Evolutionary conservation across 2,888 invertebrate genomes (phyloP), one percentile per base, ranked within the genome.

Genomic region (Dasypogon diadema): DNA sequence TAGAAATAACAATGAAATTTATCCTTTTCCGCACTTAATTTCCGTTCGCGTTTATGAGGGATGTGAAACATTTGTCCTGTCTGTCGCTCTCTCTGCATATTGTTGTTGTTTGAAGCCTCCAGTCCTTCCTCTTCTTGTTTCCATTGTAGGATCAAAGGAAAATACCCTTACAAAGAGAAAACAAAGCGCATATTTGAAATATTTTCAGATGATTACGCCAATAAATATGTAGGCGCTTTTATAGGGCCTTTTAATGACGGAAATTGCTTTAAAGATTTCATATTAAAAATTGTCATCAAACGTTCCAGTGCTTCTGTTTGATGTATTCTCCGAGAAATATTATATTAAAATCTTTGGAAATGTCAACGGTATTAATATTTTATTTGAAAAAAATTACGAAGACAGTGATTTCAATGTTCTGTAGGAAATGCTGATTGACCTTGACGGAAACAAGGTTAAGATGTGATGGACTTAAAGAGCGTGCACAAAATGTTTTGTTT

Each of bases 1-100:
- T 65, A 48, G 24, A 26, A 65, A 65, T 68, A 76, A 73, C 75
- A 75, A 77, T 75, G 73, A 65, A 77, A 65, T 77, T 77, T 77
- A 77, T 77, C 73, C 75, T 77, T 77, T 77, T 73, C 73, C 77
- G 72, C 30, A 72, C 75, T 75, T 75, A 77, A 77, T 77, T 75
- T 77, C 75, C 77, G 63, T 34, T 48, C 24, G 65, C 65, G 24
- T 46, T 65, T 65, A 46, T 46, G 46, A 63, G 22, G 65, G 65
- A 65, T 65, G 48, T 46, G 46, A 48, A 24, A 65, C 48, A 46
- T 65, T 65, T 22, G 34, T 65, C 24, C n/a, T 46, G 65, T 24
- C 24, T 65, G 14, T 22, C 46, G 46, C 24, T 65, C 37, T 48
- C 24, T 65, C n/a, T 46, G 46, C 65, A 42, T 42, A 2, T 12